Conservation (phyloP, 92 coral and sea anemone species). For the Anthopleura xanthogrammica region DNA sequence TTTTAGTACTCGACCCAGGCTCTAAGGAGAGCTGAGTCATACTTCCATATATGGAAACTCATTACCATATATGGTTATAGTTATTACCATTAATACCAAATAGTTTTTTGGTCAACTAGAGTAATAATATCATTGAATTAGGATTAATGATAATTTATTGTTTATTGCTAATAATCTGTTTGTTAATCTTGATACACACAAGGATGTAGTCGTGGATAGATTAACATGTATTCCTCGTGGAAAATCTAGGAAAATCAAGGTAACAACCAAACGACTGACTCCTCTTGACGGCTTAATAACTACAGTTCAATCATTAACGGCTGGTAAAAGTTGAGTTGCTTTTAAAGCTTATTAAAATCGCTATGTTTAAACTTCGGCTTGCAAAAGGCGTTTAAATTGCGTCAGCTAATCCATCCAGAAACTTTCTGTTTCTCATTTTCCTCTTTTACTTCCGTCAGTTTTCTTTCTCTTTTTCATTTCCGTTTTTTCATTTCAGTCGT, state of each 20-base stretch:
- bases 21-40: neutral
- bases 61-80: neutral
- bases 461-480: conserved; percentile 1
- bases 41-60: conserved; percentile 1
- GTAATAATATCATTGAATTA: neutral
- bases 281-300: neutral
- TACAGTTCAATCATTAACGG: neutral
- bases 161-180: neutral
- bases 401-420: neutral
- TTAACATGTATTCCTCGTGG: neutral
- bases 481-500: neutral
- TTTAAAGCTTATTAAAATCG: neutral
- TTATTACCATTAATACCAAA: too few relatives aligned
- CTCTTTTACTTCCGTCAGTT: neutral
- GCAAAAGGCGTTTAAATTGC: neutral
- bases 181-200: neutral
- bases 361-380: neutral
- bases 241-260: neutral
- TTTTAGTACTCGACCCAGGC: neutral
- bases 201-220: neutral
- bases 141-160: neutral
- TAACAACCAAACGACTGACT: neutral
- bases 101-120: neutral
- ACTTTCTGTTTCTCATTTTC: neutral
- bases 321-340: neutral